A percentile compares a stretch with the other conserved stretches of the same genome.
Conservation (phyloP, 1,140 invertebrate genomes). For the Aphis gossypii region DNA sequence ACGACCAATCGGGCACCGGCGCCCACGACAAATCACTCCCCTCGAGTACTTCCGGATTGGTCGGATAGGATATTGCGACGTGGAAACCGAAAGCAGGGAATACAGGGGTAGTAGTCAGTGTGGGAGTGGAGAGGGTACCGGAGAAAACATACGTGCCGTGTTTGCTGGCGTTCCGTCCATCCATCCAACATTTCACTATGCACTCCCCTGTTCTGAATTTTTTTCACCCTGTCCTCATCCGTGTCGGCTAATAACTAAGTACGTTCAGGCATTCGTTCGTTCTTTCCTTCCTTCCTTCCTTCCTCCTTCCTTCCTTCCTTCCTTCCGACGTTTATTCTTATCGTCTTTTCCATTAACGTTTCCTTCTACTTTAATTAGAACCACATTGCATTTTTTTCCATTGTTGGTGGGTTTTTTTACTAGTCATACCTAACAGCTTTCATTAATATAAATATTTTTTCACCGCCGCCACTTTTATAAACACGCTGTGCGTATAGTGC, state of each 20-base stretch:
- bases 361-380: conserved; percentile 49
- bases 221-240: not conserved
- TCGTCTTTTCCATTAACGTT: conserved; percentile 54
- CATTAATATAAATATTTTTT: not conserved
- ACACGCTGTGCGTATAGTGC: not conserved
- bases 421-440: conserved; percentile 15
- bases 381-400: not conserved
- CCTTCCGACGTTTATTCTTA: conserved; percentile 55
- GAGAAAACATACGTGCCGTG: conserved; percentile 54
- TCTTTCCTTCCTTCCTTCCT: conserved; percentile 51
- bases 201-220: not conserved
- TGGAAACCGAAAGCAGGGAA: conserved; percentile 16
- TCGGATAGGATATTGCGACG: conserved; percentile 45
- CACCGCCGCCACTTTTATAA: not conserved
- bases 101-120: not conserved
- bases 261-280: conserved; percentile 55
- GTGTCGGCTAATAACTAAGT: conserved; percentile 50
- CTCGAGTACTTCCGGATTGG: conserved; percentile 58
- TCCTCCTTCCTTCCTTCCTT: conserved; percentile 55
- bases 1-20: conserved; percentile 60
- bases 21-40: conserved; percentile 57
- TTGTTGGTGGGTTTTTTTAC: not conserved
- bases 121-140: not conserved
- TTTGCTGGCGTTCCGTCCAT: conserved; percentile 22
- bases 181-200: conserved; percentile 27